Evolutionary conservation across 1,140 invertebrate species (phyloP).

Genomic region (Pseudachorutes palmiensis): DNA sequence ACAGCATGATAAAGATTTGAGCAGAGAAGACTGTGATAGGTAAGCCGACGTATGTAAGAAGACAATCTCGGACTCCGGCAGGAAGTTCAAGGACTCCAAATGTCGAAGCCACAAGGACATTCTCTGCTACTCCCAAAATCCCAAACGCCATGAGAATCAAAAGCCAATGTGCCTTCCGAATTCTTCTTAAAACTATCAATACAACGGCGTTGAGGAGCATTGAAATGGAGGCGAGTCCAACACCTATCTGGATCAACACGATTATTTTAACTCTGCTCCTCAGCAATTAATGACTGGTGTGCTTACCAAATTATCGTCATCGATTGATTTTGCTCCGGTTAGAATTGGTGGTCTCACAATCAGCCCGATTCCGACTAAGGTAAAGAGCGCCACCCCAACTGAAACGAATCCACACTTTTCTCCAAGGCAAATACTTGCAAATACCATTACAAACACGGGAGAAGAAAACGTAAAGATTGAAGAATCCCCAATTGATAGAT

Average conservation of each 20-base stretch:
- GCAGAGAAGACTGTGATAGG: constrained; percentile 3
- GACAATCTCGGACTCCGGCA: not conserved
- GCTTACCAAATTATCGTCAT: not conserved
- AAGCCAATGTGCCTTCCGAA: constrained; percentile 17
- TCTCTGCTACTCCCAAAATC: constrained; percentile 3
- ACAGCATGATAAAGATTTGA: constrained; percentile 15
- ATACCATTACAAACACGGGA: not conserved
- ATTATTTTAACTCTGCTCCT: too few species aligned
- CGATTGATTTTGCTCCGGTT: constrained; percentile 10
- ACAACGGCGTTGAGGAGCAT: not conserved
- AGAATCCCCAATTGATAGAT: not conserved
- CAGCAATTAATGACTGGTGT: not conserved
- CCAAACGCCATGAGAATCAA: constrained; percentile 1
- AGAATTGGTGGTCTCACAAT: constrained; percentile 21
- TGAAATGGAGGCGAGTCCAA: not conserved
- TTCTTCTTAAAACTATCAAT: constrained; percentile 1
- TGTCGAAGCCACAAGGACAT: not conserved
- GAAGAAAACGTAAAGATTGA: not conserved
- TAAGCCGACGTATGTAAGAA: not conserved
- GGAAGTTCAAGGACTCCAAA: constrained; percentile 1
- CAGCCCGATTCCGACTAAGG: not conserved
- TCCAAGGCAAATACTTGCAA: not conserved
- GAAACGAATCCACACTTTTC: not conserved
- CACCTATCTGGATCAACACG: constrained; percentile 12
- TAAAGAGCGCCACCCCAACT: constrained; percentile 1